Evolutionary conservation across 2,797 vertebrate species (phyloP), one percentile per base, ranked within the genome.

Genomic region (Euthynnus affinis): DNA sequence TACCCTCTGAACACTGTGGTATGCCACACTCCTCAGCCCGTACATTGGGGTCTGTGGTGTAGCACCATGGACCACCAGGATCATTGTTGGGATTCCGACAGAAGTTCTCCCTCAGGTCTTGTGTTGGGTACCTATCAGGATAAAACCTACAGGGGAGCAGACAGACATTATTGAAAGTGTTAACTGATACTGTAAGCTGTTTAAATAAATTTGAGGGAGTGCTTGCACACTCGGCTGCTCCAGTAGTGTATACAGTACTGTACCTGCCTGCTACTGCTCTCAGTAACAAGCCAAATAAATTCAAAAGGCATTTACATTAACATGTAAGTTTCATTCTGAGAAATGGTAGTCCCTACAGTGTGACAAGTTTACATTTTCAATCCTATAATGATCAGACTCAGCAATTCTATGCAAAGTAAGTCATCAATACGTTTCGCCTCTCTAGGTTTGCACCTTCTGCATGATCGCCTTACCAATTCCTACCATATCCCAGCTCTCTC

Each of bases 21-120:
- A 99, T 92, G 85, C 96, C 96, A 68, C 98, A 99, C 88, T 96
- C 96, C 91, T 99, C 96, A 7, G 97, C 94, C 40, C 98, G 96
- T 0, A 86, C 95, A 71, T 96, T 96, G 15, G 97, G 97, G 51
- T 97, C 97, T 58, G 96, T 98, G 81, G 98, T 99, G 92, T 98
- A 99, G 84, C 98, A 99, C 98, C 98, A 99, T 0, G 98, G 98
- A 65, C 98, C 98, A 84, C 96, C 96, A 55, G 96, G 96, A 88
- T 98, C 97, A 82, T 97, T 97, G 91, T 96, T 96, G 64, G 98
- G 98, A 92, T 99, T 99, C 81, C 98, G 96, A 82, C 98, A 99
- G 93, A 97, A 98, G 94, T 99, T 99, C 92, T 97, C 96, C 89
- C 95, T 94, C 84, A 99, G 96, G 94, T 98, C 97, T 90, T 97